phyloP scores from a whole-genome alignment of 35 echinoderm and acorn worm genomes.

The Acanthaster planci region DNA sequence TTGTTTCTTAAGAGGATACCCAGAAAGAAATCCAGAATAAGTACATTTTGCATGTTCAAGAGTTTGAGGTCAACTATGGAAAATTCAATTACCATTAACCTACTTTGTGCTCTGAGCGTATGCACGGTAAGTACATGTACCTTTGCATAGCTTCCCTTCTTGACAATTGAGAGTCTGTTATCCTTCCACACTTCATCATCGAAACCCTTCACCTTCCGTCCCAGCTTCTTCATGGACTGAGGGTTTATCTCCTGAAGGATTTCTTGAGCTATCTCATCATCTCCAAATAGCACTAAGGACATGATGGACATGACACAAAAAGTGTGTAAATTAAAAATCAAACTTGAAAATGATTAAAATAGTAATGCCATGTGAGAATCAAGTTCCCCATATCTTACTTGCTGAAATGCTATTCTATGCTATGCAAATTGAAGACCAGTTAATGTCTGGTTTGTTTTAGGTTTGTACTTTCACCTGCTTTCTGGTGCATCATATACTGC shows the following conservation, averaged over 20 bases:
- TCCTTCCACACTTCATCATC: slow-evolving; percentile 74
- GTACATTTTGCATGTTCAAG: too few species aligned
- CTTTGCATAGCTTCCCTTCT: slow-evolving; percentile 82
- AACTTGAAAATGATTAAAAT: too few species aligned
- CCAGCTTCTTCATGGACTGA: slow-evolving; percentile 70
- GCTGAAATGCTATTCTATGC: background rate
- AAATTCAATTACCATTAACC: too few species aligned
- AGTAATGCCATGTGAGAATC: background rate
- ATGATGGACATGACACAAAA: background rate
- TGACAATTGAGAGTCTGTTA: slow-evolving; percentile 67
- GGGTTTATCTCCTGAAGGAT: slow-evolving; percentile 67
- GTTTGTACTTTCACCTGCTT: slow-evolving; percentile 92
- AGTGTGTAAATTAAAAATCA: background rate
- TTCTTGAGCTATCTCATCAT: slow-evolving; percentile 56
- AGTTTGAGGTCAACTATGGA: too few species aligned
- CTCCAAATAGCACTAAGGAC: slow-evolving; percentile 73
- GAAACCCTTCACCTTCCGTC: slow-evolving; percentile 81
- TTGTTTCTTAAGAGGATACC: too few species aligned
- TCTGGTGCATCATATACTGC: slow-evolving; percentile 99
- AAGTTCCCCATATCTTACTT: background rate
- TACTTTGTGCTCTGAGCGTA: too few species aligned
- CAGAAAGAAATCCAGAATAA: too few species aligned
- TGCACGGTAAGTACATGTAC: slow-evolving; percentile 28
- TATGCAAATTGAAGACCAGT: too few species aligned
- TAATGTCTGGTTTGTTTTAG: too few species aligned